A percentile compares a stretch with the other conserved stretches of the same genome.
Evolutionary conservation across 1,140 invertebrate species (phyloP).

Genomic region (Chymomyza costata): DNA sequence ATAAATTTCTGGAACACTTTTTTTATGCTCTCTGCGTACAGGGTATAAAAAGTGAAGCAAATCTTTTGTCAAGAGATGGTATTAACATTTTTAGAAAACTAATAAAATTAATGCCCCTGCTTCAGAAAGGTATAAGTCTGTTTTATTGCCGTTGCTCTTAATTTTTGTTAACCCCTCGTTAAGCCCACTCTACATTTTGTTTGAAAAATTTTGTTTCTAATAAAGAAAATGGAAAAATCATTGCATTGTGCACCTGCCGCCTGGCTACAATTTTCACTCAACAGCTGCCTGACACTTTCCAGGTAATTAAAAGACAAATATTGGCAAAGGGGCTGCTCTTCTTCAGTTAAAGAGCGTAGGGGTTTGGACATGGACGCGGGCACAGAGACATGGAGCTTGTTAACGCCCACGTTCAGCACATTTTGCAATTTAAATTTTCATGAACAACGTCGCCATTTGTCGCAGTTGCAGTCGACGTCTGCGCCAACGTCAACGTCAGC

Average conservation of each 20-base stretch:
- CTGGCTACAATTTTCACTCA: constrained; percentile 45
- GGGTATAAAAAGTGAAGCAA: no score
- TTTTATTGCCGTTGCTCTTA: no score
- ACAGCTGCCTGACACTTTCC: constrained; percentile 51
- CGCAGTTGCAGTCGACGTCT: constrained; percentile 25
- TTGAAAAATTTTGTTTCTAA: no score
- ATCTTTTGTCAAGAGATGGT: no score
- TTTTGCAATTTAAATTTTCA: constrained; percentile 72
- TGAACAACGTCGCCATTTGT: constrained; percentile 67
- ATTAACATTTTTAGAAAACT: no score
- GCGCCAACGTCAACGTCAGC: background rate
- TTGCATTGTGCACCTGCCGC: constrained; percentile 22
- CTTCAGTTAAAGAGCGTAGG: background rate
- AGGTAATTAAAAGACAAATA: constrained; percentile 69
- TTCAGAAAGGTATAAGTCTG: no score
- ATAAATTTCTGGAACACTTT: no score
- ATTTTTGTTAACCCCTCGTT: no score
- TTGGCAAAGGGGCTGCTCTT: constrained; percentile 36
- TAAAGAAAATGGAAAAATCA: constrained; percentile 21
- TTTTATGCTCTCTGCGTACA: no score
- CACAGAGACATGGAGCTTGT: constrained; percentile 11
- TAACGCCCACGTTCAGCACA: constrained; percentile 51
- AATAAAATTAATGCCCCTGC: no score
- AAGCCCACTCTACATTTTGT: no score
- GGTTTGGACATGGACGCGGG: background rate